Evolutionary conservation across 2,888 invertebrate species (phyloP).

Genomic region (Gastracanthus pulcherrimus): DNA sequence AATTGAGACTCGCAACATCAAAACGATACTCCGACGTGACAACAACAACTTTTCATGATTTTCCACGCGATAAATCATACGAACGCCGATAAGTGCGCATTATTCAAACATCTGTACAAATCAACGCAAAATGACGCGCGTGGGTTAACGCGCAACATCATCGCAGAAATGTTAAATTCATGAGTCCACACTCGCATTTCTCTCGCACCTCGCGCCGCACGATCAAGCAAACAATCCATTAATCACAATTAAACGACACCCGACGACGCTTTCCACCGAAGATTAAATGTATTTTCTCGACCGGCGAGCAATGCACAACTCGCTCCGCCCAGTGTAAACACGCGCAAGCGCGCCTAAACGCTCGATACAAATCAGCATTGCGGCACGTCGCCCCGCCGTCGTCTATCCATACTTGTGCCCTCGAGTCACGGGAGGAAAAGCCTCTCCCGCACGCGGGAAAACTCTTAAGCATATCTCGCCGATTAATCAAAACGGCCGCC

Average conservation of each 20-base stretch:
- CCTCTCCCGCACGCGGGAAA: too few species aligned
- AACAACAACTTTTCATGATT: too few species aligned
- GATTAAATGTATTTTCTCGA: conserved; percentile 16
- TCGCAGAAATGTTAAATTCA: conserved; percentile 31
- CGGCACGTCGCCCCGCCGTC: background rate
- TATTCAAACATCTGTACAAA: background rate
- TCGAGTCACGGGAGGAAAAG: too few species aligned
- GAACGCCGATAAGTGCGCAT: background rate
- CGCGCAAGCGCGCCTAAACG: background rate
- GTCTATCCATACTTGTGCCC: too few species aligned
- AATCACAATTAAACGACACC: conserved; percentile 38
- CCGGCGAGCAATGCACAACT: background rate
- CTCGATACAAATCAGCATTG: background rate
- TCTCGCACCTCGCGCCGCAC: too few species aligned
- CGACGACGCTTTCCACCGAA: too few species aligned
- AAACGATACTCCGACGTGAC: too few species aligned
- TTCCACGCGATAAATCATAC: background rate
- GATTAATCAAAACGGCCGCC: too few species aligned
- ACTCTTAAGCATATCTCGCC: too few species aligned
- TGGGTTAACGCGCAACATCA: background rate
- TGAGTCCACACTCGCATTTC: background rate
- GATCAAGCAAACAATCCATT: background rate
- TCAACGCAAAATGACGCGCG: background rate
- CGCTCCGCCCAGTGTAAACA: too few species aligned
- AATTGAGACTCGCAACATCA: too few species aligned